phyloP scores from a whole-genome alignment of 2,888 invertebrate genomes.

The Pammene aurita region DNA sequence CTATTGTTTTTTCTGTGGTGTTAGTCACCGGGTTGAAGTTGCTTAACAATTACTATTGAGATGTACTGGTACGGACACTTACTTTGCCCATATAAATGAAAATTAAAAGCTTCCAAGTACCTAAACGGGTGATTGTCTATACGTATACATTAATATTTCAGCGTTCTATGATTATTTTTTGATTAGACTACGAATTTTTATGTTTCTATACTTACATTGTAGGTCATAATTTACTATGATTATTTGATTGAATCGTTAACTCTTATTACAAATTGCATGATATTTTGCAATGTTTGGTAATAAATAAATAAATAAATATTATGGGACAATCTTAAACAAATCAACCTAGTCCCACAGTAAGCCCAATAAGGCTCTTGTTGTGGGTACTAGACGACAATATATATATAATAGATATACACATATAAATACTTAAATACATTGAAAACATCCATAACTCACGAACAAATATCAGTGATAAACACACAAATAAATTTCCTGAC shows the following conservation, averaged over 20 bases:
- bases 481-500: no score
- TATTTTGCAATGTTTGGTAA: not conserved
- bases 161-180: not conserved
- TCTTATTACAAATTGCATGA: not conserved
- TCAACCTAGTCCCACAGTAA: no score
- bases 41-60: not conserved
- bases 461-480: no score
- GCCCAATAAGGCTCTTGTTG: no score
- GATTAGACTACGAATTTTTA: not conserved
- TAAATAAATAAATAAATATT: no score
- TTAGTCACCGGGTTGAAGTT: not conserved
- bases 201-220: not conserved
- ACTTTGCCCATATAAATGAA: not conserved
- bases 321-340: no score
- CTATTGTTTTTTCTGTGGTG: slow-evolving; percentile 38
- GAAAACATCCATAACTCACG: no score
- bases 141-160: not conserved
- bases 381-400: no score
- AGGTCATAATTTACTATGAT: no score
- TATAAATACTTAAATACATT: no score
- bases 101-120: not conserved
- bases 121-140: not conserved
- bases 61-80: not conserved
- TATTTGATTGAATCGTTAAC: no score
- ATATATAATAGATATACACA: no score